These are phyloP conservation scores for Arge pagana DNA, from an alignment of 2,888 invertebrate species.

Conservation along the genomic window DNA sequence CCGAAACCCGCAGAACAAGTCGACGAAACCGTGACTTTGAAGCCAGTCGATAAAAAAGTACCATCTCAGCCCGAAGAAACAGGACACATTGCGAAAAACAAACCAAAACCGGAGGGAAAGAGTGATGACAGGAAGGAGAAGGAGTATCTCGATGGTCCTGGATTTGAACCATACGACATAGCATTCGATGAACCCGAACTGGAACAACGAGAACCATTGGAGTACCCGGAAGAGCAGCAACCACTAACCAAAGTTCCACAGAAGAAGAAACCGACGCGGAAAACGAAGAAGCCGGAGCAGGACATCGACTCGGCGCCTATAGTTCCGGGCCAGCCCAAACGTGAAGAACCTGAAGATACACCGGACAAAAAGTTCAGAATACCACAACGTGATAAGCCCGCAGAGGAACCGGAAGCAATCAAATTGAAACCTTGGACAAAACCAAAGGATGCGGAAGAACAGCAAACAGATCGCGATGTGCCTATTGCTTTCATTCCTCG, in stretches of 20 bases:
- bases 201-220: constrained; percentile 5
- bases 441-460: constrained; percentile 49
- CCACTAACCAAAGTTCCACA: constrained; percentile 35
- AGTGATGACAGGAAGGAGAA: constrained; percentile 17
- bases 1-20: constrained; percentile 49
- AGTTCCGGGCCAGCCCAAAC: constrained; percentile 28
- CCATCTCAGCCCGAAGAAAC: constrained; percentile 48
- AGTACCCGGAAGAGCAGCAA: constrained; percentile 41
- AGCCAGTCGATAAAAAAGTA: constrained; percentile 59
- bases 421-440: constrained; percentile 44
- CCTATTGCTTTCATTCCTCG: constrained; percentile 16
- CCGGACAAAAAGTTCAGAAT: constrained; percentile 32
- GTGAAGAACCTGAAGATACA: constrained; percentile 31
- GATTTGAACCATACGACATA: constrained; percentile 52
- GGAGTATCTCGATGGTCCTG: constrained; percentile 44
- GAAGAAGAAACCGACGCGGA: constrained; percentile 39
- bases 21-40: constrained; percentile 58
- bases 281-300: constrained; percentile 35
- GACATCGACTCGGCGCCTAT: constrained; percentile 14
- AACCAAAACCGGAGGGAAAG: constrained; percentile 31
- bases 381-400: constrained; percentile 41
- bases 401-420: constrained; percentile 31
- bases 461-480: constrained; percentile 24
- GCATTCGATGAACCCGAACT: constrained; percentile 49
- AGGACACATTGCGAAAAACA: constrained; percentile 41